These are phyloP conservation scores for Schizothorax lantsangensis DNA, from an alignment of 2,797 vertebrate genomes.

Conservation along the genomic window DNA sequence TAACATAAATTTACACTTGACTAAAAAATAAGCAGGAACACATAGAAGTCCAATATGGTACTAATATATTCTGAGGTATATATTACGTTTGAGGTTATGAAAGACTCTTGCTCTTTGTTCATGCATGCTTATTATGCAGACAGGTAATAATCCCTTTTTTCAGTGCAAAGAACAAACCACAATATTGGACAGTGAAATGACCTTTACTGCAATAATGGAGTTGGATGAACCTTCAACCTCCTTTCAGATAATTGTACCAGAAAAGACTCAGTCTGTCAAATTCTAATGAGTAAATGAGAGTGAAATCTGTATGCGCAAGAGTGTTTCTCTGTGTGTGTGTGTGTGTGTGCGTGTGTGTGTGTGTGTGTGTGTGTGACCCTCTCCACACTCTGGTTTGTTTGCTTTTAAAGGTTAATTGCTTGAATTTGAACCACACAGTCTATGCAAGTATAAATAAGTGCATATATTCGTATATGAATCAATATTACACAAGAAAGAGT, in stretches of 20 bases:
- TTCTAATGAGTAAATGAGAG: not conserved
- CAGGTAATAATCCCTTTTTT: not conserved
- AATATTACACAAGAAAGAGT: not conserved
- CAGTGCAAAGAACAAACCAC: not conserved
- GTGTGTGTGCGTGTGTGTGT: not conserved
- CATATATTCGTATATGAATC: not conserved
- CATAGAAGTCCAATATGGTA: not conserved
- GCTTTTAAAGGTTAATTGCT: not conserved
- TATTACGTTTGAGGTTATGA: not conserved
- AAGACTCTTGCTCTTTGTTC: not conserved
- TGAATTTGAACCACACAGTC: not conserved
- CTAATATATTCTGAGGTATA: not conserved
- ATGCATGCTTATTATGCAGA: slow-evolving; percentile 3
- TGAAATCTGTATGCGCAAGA: not conserved
- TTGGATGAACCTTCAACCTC: not conserved
- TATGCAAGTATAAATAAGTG: not conserved
- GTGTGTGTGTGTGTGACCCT: not conserved
- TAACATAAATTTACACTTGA: not conserved
- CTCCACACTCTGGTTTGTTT: not conserved
- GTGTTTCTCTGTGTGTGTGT: not conserved
- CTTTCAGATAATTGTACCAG: slow-evolving; percentile 9
- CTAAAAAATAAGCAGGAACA: not conserved
- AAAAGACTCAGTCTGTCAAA: not conserved
- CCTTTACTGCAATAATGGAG: slow-evolving; percentile 22
- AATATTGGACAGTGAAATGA: not conserved